phyloP scores from a whole-genome alignment of 2,797 vertebrate species.

The Nasua narica region DNA sequence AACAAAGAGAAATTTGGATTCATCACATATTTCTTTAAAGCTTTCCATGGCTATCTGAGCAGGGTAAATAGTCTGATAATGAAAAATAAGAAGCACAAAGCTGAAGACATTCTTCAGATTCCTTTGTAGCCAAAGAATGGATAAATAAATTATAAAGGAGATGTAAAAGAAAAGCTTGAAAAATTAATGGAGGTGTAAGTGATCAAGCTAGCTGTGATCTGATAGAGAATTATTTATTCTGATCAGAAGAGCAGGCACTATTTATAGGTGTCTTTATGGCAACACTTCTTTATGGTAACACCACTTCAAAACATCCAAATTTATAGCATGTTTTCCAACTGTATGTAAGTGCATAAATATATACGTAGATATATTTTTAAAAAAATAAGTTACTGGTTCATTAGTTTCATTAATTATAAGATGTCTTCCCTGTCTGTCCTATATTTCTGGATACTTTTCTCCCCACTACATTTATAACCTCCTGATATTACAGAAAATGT shows the following conservation, averaged over 20 bases:
- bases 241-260: conserved; percentile 37
- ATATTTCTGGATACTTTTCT: background rate
- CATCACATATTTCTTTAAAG: background rate
- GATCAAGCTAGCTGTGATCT: conserved; percentile 62
- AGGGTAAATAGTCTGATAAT: conserved; percentile 37
- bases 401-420: background rate
- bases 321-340: background rate
- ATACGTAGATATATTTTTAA: background rate
- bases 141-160: conserved; percentile 79
- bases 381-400: background rate
- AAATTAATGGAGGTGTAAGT: conserved; percentile 76
- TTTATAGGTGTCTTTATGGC: conserved; percentile 52
- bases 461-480: background rate
- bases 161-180: conserved; percentile 77
- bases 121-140: conserved; percentile 59
- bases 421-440: background rate
- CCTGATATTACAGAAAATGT: background rate
- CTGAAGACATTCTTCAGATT: conserved; percentile 53
- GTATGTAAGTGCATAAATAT: background rate
- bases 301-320: background rate
- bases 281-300: conserved; percentile 54
- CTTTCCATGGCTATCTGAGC: background rate
- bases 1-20: background rate
- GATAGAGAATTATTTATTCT: conserved; percentile 56
- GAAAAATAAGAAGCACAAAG: conserved; percentile 34